A percentile compares a stretch with the other conserved stretches of the same genome.
These are phyloP conservation scores for Rutilus rutilus DNA, from an alignment of 2,113 vertebrate species.

Conservation along the genomic window DNA sequence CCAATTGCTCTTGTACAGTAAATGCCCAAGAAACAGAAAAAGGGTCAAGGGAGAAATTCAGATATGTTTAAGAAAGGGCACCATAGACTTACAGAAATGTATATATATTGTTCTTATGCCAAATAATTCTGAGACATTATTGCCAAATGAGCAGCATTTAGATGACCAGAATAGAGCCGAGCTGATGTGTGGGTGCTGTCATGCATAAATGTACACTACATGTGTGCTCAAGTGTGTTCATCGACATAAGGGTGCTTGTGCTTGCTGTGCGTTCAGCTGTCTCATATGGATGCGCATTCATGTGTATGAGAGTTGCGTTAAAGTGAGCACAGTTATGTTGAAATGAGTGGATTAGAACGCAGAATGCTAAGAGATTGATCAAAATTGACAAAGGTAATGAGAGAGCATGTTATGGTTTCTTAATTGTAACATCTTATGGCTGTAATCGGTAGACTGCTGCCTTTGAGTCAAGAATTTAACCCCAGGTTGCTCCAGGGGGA, in stretches of 20 bases:
- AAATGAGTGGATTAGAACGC: conserved; percentile 9
- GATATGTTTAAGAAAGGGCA: neutral
- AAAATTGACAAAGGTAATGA: neutral
- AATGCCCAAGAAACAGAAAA: conserved; percentile 17
- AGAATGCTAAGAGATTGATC: conserved; percentile 17
- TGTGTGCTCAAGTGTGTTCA: conserved; percentile 34
- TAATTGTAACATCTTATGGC: neutral
- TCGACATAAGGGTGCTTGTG: neutral
- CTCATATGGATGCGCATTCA: conserved; percentile 18
- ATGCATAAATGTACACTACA: conserved; percentile 29
- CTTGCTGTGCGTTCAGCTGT: conserved; percentile 18
- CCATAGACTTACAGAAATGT: neutral
- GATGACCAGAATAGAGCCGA: conserved; percentile 21
- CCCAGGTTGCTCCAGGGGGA: neutral
- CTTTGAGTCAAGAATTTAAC: neutral
- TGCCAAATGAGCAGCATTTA: conserved; percentile 8
- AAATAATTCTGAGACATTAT: neutral
- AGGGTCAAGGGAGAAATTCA: conserved; percentile 41
- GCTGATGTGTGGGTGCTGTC: conserved; percentile 37
- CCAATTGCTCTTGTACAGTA: conserved; percentile 32
- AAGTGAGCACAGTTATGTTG: conserved; percentile 50
- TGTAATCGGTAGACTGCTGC: neutral
- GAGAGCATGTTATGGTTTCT: neutral
- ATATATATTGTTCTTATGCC: neutral
- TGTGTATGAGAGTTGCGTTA: conserved; percentile 24